phyloP scores from a whole-genome alignment of 2,888 invertebrate species.

The Cosmorhoe ocellata region DNA sequence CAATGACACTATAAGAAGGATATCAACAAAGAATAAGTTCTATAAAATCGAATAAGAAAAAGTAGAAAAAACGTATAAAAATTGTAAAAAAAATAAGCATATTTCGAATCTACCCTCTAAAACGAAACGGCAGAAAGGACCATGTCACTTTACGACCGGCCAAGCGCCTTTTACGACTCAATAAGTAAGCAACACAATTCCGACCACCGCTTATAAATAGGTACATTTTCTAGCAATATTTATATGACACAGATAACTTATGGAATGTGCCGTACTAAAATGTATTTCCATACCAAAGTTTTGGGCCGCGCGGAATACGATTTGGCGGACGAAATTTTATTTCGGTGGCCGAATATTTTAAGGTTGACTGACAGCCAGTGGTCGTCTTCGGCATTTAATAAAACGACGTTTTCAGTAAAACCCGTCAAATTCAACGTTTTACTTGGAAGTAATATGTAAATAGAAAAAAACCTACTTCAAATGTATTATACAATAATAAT shows the following conservation, averaged over 20 bases:
- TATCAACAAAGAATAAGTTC: background rate
- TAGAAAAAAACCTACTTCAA: too few relatives aligned
- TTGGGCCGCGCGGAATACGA: conserved; percentile 16
- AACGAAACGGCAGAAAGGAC: conserved; percentile 22
- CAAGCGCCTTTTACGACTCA: conserved; percentile 33
- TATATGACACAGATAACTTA: conserved; percentile 10
- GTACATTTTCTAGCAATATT: conserved; percentile 20
- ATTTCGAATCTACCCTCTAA: conserved; percentile 21
- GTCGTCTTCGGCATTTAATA: too few relatives aligned
- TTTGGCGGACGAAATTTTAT: conserved; percentile 10
- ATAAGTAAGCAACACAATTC: conserved; percentile 30
- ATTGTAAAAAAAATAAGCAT: conserved; percentile 14
- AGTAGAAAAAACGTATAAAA: conserved; percentile 7
- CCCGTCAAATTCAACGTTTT: too few relatives aligned
- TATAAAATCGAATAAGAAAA: too few relatives aligned
- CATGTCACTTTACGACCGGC: conserved; percentile 28
- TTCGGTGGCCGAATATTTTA: conserved; percentile 6
- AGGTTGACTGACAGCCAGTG: background rate
- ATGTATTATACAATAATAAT: too few relatives aligned
- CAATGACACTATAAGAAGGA: too few relatives aligned
- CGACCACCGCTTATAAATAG: conserved; percentile 24
- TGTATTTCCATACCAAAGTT: conserved; percentile 21
- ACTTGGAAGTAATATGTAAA: too few relatives aligned
- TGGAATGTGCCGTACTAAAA: conserved; percentile 14
- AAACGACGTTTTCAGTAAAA: too few relatives aligned